Base-by-base conservation (phyloP, 2,888 invertebrate genomes). In the Dascillus cervinus region DNA sequence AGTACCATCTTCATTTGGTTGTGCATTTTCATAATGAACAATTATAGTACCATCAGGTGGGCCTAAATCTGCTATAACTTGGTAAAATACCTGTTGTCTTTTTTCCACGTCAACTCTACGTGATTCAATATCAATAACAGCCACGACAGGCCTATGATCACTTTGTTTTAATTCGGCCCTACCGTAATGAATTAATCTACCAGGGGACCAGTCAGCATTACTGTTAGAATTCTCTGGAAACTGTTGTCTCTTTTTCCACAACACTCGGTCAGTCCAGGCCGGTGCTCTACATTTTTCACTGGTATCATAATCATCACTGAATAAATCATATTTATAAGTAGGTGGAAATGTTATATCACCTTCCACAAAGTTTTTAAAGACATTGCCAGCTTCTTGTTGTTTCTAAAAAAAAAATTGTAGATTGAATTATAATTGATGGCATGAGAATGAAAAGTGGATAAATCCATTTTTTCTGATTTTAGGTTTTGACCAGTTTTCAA, bases 251-350 rank as follows among this genome's bases (percentile, higher is more conserved):
- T 89, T 75, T 57, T 86, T 82, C 91, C 95, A 97, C 34, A 98
- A 68, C n/a, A 98, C 77, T 39, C 98, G 73, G 65, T 98, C 98
- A 0, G 98, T 98, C 95, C 95, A 98, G 3, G 98, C 97, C 0
- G 98, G 98, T 1, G 91, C 87, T 35, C 97, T 76, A 57, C 84
- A 82, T 66, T 98, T 98, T 61, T 99, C 98, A 58, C 96, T 96
- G 0, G 98, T 97, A 62, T 98, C 98, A 60, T 96, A 98, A 65
- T 97, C 96, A 61, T 97, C 94, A 52, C 94, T 95, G 62, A 97
- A 97, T 32, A 96, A 69, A 69, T 98, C 98, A 60, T 98, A 98
- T 61, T 98, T 99, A 64, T 98, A 98, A 0, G 98, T 98, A 1
- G 98, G 98, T 8, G 88, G 77, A 62, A 98, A 98, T 23, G 74